Conservation (phyloP, 2,797 vertebrate genomes). For the Rousettus madagascariensis region DNA sequence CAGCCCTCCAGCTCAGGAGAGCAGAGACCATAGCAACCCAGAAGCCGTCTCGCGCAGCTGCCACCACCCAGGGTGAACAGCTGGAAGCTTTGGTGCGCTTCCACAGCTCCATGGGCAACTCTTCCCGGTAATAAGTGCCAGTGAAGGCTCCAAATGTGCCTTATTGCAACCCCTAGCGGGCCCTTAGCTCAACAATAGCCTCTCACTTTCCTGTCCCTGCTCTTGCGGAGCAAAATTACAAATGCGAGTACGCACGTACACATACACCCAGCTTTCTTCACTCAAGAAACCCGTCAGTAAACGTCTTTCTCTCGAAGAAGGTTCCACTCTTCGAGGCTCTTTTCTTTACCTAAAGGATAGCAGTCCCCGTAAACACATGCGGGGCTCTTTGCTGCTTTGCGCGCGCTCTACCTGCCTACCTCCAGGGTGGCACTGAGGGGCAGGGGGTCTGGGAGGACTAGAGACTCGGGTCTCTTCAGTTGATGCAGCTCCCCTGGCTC, state of each 20-base stretch:
- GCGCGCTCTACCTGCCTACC: not conserved
- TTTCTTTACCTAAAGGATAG: conserved; percentile 37
- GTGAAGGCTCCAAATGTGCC: conserved; percentile 32
- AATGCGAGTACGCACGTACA: not conserved
- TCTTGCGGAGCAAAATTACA: conserved; percentile 50
- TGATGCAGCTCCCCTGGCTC: conserved; percentile 59
- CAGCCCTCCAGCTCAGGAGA: not conserved
- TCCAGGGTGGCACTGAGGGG: not conserved
- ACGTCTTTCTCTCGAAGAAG: conserved; percentile 19
- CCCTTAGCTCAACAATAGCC: conserved; percentile 32
- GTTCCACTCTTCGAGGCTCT: not conserved
- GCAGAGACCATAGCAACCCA: not conserved
- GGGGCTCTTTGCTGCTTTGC: not conserved
- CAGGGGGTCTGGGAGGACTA: not conserved
- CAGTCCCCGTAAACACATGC: not conserved
- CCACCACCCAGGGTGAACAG: conserved; percentile 45
- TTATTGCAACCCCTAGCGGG: conserved; percentile 65
- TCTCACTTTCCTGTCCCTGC: not conserved
- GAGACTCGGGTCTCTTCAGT: not conserved
- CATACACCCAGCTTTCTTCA: conserved; percentile 41
- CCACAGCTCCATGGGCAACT: not conserved
- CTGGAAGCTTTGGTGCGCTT: conserved; percentile 58
- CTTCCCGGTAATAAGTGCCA: conserved; percentile 64
- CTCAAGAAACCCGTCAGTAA: conserved; percentile 56
- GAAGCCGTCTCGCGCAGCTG: conserved; percentile 39